phyloP scores from a whole-genome alignment of 2,888 invertebrate species.

The Apodemia hepburni region DNA sequence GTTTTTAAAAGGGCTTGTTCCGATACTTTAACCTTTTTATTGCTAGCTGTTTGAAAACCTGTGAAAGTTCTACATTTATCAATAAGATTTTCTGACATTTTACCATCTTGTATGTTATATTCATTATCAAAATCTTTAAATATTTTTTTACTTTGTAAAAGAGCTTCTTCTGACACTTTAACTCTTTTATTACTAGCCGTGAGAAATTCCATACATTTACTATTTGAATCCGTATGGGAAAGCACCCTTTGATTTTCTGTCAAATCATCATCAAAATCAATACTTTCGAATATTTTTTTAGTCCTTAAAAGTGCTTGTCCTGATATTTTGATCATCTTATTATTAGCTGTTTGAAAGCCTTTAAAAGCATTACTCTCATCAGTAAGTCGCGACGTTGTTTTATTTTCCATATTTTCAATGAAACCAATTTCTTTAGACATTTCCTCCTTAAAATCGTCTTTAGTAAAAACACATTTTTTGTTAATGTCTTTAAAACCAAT shows the following conservation, averaged over 20 bases:
- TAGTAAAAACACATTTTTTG: neutral
- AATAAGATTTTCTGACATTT: neutral
- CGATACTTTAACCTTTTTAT: constrained; percentile 45
- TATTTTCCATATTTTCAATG: too few relatives aligned
- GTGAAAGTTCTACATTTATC: constrained; percentile 19
- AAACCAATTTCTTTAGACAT: too few relatives aligned
- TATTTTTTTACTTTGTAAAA: constrained; percentile 41
- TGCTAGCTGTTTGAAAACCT: constrained; percentile 45
- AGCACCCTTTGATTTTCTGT: constrained; percentile 5
- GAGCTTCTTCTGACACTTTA: constrained; percentile 37
- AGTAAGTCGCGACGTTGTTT: too few relatives aligned
- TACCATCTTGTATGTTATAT: neutral
- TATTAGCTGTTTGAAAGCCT: constrained; percentile 51
- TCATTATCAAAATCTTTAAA: constrained; percentile 38
- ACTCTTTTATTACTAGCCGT: constrained; percentile 39
- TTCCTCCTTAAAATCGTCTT: neutral
- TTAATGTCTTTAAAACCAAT: neutral
- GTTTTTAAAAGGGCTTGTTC: constrained; percentile 49
- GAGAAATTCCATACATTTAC: constrained; percentile 34
- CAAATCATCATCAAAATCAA: constrained; percentile 24
- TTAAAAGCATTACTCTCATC: constrained; percentile 20
- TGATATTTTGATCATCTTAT: constrained; percentile 45
- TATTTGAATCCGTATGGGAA: constrained; percentile 13
- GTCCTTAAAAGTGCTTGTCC: constrained; percentile 49
- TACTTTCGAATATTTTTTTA: constrained; percentile 48